These are phyloP conservation scores for Trogon surrucura DNA, from an alignment of 2,113 vertebrate species.

Conservation along the genomic window DNA sequence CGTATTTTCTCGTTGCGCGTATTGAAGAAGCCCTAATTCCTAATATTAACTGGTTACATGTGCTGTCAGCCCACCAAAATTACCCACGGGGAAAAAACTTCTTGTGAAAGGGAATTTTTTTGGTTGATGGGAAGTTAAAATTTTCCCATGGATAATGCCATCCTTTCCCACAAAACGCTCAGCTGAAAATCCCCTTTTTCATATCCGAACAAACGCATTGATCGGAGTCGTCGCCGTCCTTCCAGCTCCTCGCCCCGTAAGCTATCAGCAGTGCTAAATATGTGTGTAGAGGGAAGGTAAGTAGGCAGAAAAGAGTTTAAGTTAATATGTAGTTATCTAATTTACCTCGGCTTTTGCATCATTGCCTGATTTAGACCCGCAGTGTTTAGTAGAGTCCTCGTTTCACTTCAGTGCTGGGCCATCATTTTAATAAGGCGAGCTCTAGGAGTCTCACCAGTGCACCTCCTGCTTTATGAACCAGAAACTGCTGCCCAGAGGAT, in stretches of 20 bases:
- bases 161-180: neutral
- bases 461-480: conserved; percentile 45
- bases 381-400: neutral
- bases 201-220: neutral
- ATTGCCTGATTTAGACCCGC: conserved; percentile 53
- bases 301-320: conserved; percentile 54
- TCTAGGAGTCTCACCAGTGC: neutral
- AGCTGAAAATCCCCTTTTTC: neutral
- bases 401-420: conserved; percentile 41
- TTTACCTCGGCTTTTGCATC: conserved; percentile 53
- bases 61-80: neutral
- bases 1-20: neutral
- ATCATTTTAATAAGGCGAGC: conserved; percentile 35
- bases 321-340: conserved; percentile 56
- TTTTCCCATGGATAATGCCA: neutral
- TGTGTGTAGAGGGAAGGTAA: conserved; percentile 29
- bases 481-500: conserved; percentile 26
- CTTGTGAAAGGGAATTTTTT: neutral
- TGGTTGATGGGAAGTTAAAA: neutral
- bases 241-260: neutral
- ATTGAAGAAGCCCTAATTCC: neutral
- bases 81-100: neutral
- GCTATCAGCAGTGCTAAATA: neutral
- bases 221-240: neutral
- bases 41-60: neutral